A percentile compares a stretch with the other conserved stretches of the same genome.
These are phyloP conservation scores for Pediacus dermestoides DNA, from an alignment of 2,888 invertebrate genomes.

Conservation along the genomic window DNA sequence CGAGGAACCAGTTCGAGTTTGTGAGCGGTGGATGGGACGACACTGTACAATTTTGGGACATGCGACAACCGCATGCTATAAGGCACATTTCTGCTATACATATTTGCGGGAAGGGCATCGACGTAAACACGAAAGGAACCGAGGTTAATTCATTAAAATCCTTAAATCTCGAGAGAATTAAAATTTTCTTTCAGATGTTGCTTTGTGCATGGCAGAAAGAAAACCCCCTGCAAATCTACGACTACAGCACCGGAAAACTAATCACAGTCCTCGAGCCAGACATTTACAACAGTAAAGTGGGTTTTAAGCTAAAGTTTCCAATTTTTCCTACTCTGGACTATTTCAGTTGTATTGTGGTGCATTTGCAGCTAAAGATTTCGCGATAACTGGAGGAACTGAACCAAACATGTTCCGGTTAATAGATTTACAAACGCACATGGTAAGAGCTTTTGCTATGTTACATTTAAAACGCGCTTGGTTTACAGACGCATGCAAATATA, in stretches of 20 bases:
- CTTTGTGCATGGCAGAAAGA: constrained; percentile 64
- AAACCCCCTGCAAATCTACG: constrained; percentile 62
- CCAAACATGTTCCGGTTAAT: constrained; percentile 59
- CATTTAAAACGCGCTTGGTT: no score
- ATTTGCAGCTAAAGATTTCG: constrained; percentile 55
- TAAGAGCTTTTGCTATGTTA: constrained; percentile 43
- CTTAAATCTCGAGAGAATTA: no score
- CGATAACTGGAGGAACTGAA: constrained; percentile 62
- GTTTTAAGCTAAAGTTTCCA: constrained; percentile 17
- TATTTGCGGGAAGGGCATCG: constrained; percentile 65
- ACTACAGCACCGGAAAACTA: constrained; percentile 62
- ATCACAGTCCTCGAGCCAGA: constrained; percentile 60
- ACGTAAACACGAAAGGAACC: constrained; percentile 61
- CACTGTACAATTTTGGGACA: constrained; percentile 65
- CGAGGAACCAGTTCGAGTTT: constrained; percentile 61
- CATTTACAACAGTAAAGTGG: constrained; percentile 39
- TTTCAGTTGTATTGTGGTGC: constrained; percentile 60
- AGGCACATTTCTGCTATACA: constrained; percentile 59
- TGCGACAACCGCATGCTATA: constrained; percentile 59
- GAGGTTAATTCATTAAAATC: constrained; percentile 49
- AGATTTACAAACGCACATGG: constrained; percentile 57
- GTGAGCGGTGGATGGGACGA: constrained; percentile 68
- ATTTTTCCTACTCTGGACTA: constrained; percentile 7
- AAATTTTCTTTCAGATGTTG: constrained; percentile 52
- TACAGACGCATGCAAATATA: constrained; percentile 56